These are phyloP conservation scores for Erebia aethiops DNA, from an alignment of 2,888 invertebrate species.

Conservation along the genomic window DNA sequence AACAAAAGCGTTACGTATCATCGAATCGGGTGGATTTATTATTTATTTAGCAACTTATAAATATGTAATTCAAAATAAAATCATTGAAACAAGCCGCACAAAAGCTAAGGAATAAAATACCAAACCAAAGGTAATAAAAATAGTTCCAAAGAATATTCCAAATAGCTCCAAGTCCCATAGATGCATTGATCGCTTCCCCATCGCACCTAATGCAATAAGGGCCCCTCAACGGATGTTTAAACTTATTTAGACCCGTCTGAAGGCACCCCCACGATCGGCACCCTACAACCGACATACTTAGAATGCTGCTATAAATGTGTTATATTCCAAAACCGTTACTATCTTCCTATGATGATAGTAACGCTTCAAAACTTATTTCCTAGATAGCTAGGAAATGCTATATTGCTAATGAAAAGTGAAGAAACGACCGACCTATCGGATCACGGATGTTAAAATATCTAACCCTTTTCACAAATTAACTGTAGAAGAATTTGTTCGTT, in stretches of 20 bases:
- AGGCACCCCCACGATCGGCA: conserved; percentile 32
- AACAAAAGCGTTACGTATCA: no score
- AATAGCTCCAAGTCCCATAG: conserved; percentile 27
- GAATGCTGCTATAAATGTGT: not conserved
- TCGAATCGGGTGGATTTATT: not conserved
- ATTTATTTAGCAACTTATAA: not conserved
- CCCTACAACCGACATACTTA: conserved; percentile 21
- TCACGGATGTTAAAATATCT: no score
- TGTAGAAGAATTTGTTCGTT: no score
- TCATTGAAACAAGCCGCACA: not conserved
- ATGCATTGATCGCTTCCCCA: conserved; percentile 39
- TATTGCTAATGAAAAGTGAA: no score
- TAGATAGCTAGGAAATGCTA: no score
- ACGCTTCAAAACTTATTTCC: no score
- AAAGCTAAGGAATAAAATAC: not conserved
- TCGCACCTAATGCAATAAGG: conserved; percentile 45
- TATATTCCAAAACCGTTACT: not conserved
- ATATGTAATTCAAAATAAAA: no score
- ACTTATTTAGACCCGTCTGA: conserved; percentile 45
- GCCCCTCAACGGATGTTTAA: conserved; percentile 47
- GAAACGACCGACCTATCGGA: no score
- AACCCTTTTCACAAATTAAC: no score
- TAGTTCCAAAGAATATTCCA: conserved; percentile 13
- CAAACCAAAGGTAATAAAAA: conserved; percentile 9
- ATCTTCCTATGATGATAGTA: no score